Conservation (phyloP, 2,113 vertebrate genomes). For the Neomonachus schauinslandi region DNA sequence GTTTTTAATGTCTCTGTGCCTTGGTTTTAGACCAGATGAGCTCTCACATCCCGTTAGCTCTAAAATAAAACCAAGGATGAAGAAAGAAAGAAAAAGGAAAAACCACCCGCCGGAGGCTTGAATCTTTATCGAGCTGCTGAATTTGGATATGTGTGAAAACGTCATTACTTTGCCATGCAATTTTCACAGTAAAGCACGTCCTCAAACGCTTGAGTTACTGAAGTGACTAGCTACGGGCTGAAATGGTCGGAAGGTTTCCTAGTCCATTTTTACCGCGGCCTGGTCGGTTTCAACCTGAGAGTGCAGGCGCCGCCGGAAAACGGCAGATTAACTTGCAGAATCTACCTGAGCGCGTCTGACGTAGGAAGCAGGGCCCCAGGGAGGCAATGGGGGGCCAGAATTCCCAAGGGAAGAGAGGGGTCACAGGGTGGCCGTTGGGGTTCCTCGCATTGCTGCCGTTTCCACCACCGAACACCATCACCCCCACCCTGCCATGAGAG, state of each 20-base stretch:
- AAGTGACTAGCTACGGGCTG: neutral
- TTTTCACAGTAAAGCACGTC: neutral
- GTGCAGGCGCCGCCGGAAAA: neutral
- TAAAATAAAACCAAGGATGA: constrained; percentile 8
- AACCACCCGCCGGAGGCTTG: neutral
- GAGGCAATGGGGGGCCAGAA: too few species aligned
- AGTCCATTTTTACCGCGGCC: neutral
- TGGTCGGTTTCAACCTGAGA: neutral
- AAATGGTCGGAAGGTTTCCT: neutral
- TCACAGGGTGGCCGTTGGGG: neutral
- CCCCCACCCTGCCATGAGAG: neutral
- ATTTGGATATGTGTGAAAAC: neutral
- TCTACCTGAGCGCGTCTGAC: neutral
- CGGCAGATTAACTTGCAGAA: neutral
- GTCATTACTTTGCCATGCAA: neutral
- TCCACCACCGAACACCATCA: neutral
- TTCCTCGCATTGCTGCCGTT: neutral
- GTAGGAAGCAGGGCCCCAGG: neutral
- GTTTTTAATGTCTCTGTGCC: neutral
- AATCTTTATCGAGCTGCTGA: neutral
- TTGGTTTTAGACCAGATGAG: neutral
- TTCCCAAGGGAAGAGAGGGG: neutral
- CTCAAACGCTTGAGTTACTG: neutral
- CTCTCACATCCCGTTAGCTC: neutral
- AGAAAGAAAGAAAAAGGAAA: neutral